Evolutionary conservation across 2,888 invertebrate genomes (phyloP).

Genomic region (Oscheius sp.): DNA sequence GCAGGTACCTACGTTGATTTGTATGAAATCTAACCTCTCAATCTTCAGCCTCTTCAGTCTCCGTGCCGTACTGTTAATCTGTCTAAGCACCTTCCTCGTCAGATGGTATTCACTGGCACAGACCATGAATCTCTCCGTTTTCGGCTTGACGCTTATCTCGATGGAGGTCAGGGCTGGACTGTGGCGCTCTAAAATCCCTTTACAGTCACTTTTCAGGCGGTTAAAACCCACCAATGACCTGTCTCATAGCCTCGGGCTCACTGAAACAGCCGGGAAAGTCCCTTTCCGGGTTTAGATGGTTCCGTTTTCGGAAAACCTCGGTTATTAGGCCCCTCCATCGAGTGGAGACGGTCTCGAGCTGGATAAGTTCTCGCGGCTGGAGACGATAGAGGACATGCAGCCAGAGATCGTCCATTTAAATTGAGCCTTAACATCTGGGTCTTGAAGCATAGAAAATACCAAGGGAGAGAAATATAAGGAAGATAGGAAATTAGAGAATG

Average conservation of each 20-base stretch:
- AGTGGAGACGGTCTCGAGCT: conserved; percentile 2
- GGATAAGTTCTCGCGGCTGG: not conserved
- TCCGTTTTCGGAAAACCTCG: conserved; percentile 1
- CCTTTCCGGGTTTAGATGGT: not conserved
- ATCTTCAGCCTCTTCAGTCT: conserved; percentile 20
- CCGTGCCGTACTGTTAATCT: not conserved
- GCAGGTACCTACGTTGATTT: no score
- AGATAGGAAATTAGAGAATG: no score
- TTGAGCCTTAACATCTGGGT: no score
- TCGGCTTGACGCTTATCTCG: conserved; percentile 6
- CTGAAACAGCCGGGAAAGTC: conserved; percentile 23
- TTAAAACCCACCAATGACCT: conserved; percentile 11
- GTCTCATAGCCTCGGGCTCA: not conserved
- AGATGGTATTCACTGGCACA: conserved; percentile 26
- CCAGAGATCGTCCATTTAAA: conserved; percentile 33
- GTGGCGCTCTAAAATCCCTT: conserved; percentile 13
- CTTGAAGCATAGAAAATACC: not conserved
- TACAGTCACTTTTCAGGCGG: not conserved
- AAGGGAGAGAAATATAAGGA: not conserved
- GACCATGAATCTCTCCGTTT: conserved; percentile 3
- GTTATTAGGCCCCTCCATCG: conserved; percentile 4
- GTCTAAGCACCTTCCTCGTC: not conserved
- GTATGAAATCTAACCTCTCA: conserved; percentile 9
- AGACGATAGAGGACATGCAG: conserved; percentile 28
- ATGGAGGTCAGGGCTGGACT: not conserved